Base-by-base conservation (phyloP, 2,797 vertebrate species). In the Bufotes viridis region DNA sequence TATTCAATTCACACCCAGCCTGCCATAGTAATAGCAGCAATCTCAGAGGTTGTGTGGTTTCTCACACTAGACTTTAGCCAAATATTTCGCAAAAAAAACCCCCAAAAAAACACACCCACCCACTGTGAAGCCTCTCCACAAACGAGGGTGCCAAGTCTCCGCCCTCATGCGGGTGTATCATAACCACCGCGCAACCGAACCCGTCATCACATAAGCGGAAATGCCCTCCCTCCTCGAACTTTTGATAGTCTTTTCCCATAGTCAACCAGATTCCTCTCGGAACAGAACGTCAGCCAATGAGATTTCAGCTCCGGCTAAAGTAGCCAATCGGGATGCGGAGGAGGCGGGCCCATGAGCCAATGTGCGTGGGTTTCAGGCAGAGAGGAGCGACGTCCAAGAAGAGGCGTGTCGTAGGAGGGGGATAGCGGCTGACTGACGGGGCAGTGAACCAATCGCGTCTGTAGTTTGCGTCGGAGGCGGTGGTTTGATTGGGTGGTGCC, bases 141-240 rank as follows among this genome's bases (percentile, higher is more conserved):
- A 18, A 3, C 18, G n/a, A 5, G 49, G 15, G 81, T n/a, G 22
- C 26, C 13, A 9, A 24, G 20, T n/a, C 82, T 12, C 82, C 83
- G 14, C 72, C 83, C 83, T 53, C 83, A 18, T 63, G 72, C 70
- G 72, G 58, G 61, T 78, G 87, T 83, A 75, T 20, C 72, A 72
- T 49, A 51, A 58, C 60, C 51, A 42, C 74, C 11, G 72, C 63
- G 26, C 87, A 88, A 88, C 87, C 87, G 42, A 88, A 81, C 83
- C 49, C 51, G 0, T 2, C 17, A 53, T n/a, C 29, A 17, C 72
- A 84, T 24, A 42, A 81, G 78, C 87, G 87, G 87, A 88, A 88
- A 74, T 85, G 57, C 76, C 65, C 65, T 29, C 65, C 65, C 57
- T 69, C 5, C 1, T 22, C 87, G 63, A 84, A 85, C 82, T 81